Evolutionary conservation across 2,888 invertebrate genomes (phyloP).

Genomic region (Pristionchus maxplancki): DNA sequence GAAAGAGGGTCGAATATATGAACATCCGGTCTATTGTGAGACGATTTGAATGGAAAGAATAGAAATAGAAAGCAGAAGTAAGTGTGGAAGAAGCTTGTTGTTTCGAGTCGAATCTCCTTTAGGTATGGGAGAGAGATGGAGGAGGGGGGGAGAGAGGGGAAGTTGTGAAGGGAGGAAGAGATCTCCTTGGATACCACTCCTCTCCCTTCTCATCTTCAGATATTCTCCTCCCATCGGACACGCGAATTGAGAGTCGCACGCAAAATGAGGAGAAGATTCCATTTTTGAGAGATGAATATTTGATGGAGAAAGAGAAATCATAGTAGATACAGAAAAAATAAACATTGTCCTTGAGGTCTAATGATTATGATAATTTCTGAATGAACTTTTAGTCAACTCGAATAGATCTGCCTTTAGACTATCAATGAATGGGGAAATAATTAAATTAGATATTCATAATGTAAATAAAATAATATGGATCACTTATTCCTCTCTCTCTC

Average conservation of each 20-base stretch:
- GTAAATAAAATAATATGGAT: neutral
- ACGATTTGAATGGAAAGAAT: constrained; percentile 26
- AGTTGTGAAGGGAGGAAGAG: neutral
- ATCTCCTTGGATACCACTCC: constrained; percentile 37
- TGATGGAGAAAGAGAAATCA: neutral
- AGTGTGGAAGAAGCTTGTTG: neutral
- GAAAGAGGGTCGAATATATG: neutral
- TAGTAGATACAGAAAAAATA: no score
- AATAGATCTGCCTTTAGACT: no score
- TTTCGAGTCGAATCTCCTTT: neutral
- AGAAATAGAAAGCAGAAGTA: constrained; percentile 20
- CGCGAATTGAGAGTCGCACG: constrained; percentile 9
- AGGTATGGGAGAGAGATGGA: neutral
- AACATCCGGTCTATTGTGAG: constrained; percentile 44
- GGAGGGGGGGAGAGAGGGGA: neutral
- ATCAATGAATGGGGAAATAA: neutral
- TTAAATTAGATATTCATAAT: neutral
- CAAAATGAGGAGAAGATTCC: constrained; percentile 4
- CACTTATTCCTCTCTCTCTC: neutral
- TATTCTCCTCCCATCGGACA: neutral
- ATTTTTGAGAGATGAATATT: constrained; percentile 25
- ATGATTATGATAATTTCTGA: no score
- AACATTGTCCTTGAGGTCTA: no score
- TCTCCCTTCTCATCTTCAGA: constrained; percentile 6
- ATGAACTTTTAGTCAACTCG: no score